These are phyloP conservation scores for Penaeus indicus DNA, from an alignment of 1,140 invertebrate species.

Conservation along the genomic window DNA sequence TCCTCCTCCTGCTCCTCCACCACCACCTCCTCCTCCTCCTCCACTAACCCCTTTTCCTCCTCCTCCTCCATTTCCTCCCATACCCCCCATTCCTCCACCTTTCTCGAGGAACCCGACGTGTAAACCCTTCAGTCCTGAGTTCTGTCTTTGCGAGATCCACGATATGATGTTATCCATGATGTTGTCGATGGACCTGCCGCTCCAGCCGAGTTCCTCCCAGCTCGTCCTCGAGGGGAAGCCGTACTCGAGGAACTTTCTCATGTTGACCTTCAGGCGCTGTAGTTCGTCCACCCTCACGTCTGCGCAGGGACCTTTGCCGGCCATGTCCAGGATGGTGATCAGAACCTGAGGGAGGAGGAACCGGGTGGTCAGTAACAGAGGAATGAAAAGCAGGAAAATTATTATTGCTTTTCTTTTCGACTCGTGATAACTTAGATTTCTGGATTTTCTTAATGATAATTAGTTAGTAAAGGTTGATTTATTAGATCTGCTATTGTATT, in stretches of 20 bases:
- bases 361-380: background rate
- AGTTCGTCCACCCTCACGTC: constrained; percentile 63
- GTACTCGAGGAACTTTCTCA: constrained; percentile 64
- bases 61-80: background rate
- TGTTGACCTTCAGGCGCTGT: constrained; percentile 64
- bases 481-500: too few species aligned
- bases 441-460: too few species aligned
- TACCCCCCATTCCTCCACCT: background rate
- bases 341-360: constrained; percentile 52
- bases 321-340: constrained; percentile 64
- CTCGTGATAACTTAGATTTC: too few species aligned
- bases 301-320: constrained; percentile 64
- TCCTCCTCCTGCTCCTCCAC: constrained; percentile 3
- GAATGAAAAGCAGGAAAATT: background rate
- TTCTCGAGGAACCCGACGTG: constrained; percentile 17
- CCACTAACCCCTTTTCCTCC: constrained; percentile 1
- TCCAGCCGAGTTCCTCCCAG: constrained; percentile 65
- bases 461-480: too few species aligned
- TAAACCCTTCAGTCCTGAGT: background rate
- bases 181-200: constrained; percentile 59
- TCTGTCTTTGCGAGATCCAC: constrained; percentile 53
- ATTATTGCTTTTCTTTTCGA: too few species aligned
- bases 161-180: constrained; percentile 64
- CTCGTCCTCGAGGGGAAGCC: constrained; percentile 60
- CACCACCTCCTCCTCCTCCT: background rate